Evolutionary conservation across 2,113 vertebrate species (phyloP).

Genomic region (Tachuris rubrigastra): DNA sequence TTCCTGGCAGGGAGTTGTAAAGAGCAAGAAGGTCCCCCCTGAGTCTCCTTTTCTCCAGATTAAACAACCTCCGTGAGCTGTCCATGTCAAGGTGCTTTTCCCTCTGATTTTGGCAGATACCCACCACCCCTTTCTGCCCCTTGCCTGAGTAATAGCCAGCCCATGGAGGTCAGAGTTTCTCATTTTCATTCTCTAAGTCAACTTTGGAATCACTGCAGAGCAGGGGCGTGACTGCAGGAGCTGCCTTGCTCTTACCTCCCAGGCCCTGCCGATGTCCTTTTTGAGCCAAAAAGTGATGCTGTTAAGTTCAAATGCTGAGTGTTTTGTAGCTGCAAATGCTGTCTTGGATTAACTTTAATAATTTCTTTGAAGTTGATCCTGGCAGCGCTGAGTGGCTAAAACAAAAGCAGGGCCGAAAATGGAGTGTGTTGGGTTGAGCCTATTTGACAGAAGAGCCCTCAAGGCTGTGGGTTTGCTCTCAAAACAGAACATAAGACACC

Average conservation of each 20-base stretch:
- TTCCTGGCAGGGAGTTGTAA: background rate
- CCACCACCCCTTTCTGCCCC: background rate
- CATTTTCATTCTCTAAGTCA: background rate
- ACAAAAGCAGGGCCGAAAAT: slow-evolving; percentile 5
- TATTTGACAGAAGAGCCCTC: slow-evolving; percentile 45
- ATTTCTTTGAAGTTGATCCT: slow-evolving; percentile 56
- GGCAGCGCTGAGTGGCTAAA: background rate
- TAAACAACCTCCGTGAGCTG: background rate
- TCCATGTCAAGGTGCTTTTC: background rate
- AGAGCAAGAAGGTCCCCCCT: background rate
- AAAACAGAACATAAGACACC: slow-evolving; percentile 47
- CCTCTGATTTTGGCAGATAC: background rate
- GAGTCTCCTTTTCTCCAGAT: background rate
- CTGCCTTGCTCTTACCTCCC: background rate
- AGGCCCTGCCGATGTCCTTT: background rate
- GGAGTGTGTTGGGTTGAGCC: background rate
- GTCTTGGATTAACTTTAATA: slow-evolving; percentile 35
- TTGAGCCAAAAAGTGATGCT: background rate
- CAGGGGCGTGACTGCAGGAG: background rate
- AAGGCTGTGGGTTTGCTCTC: slow-evolving; percentile 55
- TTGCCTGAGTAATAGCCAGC: background rate
- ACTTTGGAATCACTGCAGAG: background rate
- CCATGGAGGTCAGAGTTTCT: background rate
- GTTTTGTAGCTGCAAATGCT: background rate
- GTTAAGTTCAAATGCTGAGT: background rate